Percentiles rank a stretch among this genome's conserved stretches.
Conservation (phyloP, 2,113 vertebrate genomes). For the Cepphus grylle region DNA sequence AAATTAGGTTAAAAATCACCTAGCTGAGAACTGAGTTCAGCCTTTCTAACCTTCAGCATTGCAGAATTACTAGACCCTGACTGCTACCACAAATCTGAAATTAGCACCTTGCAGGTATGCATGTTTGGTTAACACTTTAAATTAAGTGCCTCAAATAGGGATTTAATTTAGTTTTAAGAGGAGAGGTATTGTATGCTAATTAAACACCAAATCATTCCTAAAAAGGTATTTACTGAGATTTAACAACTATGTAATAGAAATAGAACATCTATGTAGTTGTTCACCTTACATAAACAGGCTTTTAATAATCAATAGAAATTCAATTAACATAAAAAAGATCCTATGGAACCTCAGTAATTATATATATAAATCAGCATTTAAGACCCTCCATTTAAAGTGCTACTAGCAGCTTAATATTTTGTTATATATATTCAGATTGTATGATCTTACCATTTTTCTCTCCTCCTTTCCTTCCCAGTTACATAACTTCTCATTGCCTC, state of each 20-base stretch:
- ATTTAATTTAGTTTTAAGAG: conserved; percentile 64
- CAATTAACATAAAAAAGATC: conserved; percentile 30
- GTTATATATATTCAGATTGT: background rate
- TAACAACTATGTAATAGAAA: conserved; percentile 24
- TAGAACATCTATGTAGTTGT: background rate
- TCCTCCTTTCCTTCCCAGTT: background rate
- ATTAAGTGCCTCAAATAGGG: conserved; percentile 45
- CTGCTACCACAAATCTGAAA: conserved; percentile 11
- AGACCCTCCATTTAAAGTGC: background rate
- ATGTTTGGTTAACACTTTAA: conserved; percentile 37
- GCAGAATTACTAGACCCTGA: background rate
- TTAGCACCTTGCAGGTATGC: conserved; percentile 22
- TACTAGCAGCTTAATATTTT: background rate
- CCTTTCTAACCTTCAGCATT: background rate
- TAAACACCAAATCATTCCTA: conserved; percentile 49
- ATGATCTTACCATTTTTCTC: background rate
- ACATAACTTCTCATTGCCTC: background rate
- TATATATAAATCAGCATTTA: background rate
- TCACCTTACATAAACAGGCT: background rate
- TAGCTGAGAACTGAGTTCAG: background rate
- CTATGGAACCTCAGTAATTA: background rate
- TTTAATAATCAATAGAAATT: conserved; percentile 42
- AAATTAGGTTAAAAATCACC: conserved; percentile 1
- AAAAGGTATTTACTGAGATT: conserved; percentile 40
- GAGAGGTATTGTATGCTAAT: conserved; percentile 38